Evolutionary conservation across 2,797 vertebrate species (phyloP).

Genomic region (Gouania willdenowi): DNA sequence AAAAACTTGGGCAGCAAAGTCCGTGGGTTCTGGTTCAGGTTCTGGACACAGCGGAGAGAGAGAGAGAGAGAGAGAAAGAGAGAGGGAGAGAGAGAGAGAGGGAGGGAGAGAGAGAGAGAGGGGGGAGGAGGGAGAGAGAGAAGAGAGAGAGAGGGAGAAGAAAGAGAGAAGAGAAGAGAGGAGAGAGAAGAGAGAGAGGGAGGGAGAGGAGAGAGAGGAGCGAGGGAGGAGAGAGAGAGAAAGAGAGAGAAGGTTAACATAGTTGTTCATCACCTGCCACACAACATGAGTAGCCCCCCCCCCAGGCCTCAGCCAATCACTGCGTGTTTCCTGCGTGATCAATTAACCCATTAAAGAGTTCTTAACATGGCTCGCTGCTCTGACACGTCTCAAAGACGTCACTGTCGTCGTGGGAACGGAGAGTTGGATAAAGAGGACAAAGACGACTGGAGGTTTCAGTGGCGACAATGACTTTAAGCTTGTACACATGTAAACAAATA

Average conservation of each 20-base stretch:
- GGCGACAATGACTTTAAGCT: slow-evolving; percentile 7
- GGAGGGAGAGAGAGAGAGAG: not conserved
- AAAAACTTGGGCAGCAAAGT: slow-evolving; percentile 97
- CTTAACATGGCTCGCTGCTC: slow-evolving; percentile 17
- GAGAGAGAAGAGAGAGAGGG: not conserved
- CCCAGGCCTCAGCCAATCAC: slow-evolving; percentile 2
- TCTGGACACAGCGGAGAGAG: slow-evolving; percentile 63
- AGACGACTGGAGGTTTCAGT: slow-evolving; percentile 27
- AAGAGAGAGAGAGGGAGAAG: not conserved
- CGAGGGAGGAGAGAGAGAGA: not conserved
- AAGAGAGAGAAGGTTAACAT: not conserved
- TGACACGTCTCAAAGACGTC: slow-evolving; percentile 40
- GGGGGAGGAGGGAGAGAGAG: not conserved
- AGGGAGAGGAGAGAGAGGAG: no score
- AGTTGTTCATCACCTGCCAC: slow-evolving; percentile 22
- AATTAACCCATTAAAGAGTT: slow-evolving; percentile 33
- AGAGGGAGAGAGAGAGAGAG: not conserved
- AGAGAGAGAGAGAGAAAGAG: not conserved
- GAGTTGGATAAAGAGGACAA: slow-evolving; percentile 49
- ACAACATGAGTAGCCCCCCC: slow-evolving; percentile 31
- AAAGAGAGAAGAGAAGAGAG: no score
- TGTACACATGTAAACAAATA: slow-evolving; percentile 14
- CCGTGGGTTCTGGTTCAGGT: slow-evolving; percentile 95
- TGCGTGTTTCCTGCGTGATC: slow-evolving; percentile 1
- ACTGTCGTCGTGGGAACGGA: slow-evolving; percentile 25